Conservation (phyloP, 2,113 vertebrate genomes). For the Antigone vipio region DNA sequence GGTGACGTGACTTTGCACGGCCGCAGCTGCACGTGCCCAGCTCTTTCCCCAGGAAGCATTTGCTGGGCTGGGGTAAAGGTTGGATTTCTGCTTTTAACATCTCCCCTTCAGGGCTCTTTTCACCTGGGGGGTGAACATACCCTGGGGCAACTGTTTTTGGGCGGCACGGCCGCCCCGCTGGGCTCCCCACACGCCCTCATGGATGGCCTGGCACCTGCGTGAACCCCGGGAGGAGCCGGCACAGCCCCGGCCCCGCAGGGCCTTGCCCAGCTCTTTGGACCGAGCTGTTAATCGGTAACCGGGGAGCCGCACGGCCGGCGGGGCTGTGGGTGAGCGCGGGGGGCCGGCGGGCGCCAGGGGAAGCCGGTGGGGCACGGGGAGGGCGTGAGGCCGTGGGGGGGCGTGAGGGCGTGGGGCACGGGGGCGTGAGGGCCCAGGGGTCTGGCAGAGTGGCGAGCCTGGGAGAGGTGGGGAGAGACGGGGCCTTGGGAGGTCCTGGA, state of each 20-base stretch:
- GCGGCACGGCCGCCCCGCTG: fast-evolving
- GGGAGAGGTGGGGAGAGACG: no score
- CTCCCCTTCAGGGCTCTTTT: not conserved
- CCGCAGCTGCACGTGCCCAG: fast-evolving
- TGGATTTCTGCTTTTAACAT: not conserved
- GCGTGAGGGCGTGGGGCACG: not conserved
- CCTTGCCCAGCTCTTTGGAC: constrained; percentile 59
- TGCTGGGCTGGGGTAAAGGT: not conserved
- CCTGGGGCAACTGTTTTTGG: not conserved
- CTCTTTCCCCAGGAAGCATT: not conserved
- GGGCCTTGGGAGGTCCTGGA: no score
- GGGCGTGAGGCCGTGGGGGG: fast-evolving
- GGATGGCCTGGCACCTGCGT: not conserved
- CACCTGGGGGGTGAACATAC: fast-evolving
- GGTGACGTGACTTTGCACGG: fast-evolving
- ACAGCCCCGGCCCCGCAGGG: no score
- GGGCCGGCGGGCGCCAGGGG: fast-evolving
- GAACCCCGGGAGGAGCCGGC: no score
- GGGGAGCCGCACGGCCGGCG: not conserved
- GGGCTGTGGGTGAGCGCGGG: not conserved
- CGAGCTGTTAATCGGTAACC: constrained; percentile 59
- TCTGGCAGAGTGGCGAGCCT: no score
- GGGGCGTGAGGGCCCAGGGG: no score
- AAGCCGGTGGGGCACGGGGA: not conserved
- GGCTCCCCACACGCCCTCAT: fast-evolving